Percentiles rank a stretch among this genome's conserved stretches.
Conservation (phyloP, 2,888 invertebrate species). For the Epinotia demarniana region DNA sequence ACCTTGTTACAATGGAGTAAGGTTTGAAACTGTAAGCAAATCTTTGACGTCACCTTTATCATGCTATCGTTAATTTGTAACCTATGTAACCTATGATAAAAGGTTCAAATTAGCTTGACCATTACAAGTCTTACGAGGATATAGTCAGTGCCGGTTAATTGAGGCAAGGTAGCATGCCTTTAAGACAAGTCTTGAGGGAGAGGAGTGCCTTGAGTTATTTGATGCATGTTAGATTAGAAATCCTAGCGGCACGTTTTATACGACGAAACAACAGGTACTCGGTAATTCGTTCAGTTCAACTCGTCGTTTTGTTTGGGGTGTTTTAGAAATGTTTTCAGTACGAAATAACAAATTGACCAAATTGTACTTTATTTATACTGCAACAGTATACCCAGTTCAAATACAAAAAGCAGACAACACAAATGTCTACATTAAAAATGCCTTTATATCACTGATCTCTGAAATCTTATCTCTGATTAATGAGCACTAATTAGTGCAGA, state of each 20-base stretch:
- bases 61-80: neutral
- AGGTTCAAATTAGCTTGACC: slow-evolving; percentile 1
- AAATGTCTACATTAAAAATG: no score
- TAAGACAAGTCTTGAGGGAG: slow-evolving; percentile 80
- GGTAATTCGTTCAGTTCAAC: neutral
- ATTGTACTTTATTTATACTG: no score
- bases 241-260: slow-evolving; percentile 56
- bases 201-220: neutral
- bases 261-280: neutral
- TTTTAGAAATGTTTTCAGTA: no score
- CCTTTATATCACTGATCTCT: no score
- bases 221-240: slow-evolving; percentile 31
- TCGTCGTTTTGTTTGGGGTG: no score
- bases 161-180: slow-evolving; percentile 85
- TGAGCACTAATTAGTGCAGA: no score
- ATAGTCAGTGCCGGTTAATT: neutral
- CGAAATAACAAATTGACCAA: no score
- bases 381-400: no score
- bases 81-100: neutral
- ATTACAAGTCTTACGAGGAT: slow-evolving; percentile 13
- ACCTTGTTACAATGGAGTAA: no score
- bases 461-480: no score
- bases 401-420: no score
- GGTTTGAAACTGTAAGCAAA: no score
- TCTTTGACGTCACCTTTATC: neutral